Evolutionary conservation across 2,888 invertebrate genomes (phyloP), one percentile per base, ranked within the genome.

Genomic region (Tetropium fuscum): DNA sequence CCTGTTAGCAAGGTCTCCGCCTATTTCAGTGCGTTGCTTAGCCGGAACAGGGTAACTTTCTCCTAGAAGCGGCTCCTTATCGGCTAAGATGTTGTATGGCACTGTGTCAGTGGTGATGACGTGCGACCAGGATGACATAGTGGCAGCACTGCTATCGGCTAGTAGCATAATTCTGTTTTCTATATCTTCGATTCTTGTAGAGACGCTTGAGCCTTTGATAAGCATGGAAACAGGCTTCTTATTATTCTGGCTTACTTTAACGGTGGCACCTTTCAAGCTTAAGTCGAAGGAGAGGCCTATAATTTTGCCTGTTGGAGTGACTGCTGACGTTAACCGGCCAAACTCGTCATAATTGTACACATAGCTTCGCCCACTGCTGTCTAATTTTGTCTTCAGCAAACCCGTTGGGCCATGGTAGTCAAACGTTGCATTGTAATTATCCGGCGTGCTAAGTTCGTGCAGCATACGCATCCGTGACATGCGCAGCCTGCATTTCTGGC

Each of bases 291-390:
- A 90, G 0, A 96, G 82, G 60, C 91, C 91, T 51, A 96, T 94
- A 11, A 95, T 91, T 82, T 95, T 91, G 3, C 97, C 97, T n/a
- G 97, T 97, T 0, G 98, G 97, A 3, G 95, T 95, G 0, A 97
- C 93, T 0, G 96, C 95, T 7, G 92, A 92, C 1, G 93, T 94
- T 1, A 97, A 84, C 55, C 97, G 87, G 1, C 98, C 98, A 76
- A 96, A 97, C 77, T 94, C 94, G 76, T 98, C 97, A 75, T 97
- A 98, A 75, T 94, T 93, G 80, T 97, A 98, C 13, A 95, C 93
- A 77, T 94, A 94, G 70, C 94, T 94, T 65, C 95, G 86, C 1
- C 95, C 95, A 1, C 94, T 94, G 61, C 94, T 93, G 74, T 96
- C 96, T 8, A 94, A 85, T 78, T 95, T 94, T 0, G 94, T 93